phyloP scores from a whole-genome alignment of 2,113 vertebrate genomes.

The Nestor notabilis region DNA sequence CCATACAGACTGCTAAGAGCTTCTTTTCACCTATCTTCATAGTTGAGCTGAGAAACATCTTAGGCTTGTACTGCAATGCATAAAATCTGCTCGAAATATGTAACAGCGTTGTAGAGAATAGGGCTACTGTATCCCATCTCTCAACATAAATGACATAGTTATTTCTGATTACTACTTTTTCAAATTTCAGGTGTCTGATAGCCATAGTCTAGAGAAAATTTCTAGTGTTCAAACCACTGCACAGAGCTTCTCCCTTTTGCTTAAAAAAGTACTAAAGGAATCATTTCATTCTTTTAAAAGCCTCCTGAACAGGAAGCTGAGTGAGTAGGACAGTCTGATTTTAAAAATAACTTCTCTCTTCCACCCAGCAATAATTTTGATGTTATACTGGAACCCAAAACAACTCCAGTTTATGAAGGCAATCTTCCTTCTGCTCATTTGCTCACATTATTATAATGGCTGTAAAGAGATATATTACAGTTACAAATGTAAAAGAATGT shows the following conservation, averaged over 20 bases:
- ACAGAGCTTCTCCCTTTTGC: background rate
- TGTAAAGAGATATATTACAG: background rate
- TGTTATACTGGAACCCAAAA: background rate
- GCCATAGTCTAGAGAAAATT: background rate
- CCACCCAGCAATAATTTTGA: background rate
- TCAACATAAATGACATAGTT: background rate
- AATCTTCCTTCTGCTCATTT: background rate
- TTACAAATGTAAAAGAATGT: background rate
- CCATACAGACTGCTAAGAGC: background rate
- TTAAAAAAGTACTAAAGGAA: background rate
- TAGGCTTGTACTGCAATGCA: background rate
- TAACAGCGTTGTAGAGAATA: background rate
- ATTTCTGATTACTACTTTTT: background rate
- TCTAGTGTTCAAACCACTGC: background rate
- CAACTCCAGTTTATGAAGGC: background rate
- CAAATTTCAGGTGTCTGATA: background rate
- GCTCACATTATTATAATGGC: background rate
- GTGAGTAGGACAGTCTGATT: conserved; percentile 1
- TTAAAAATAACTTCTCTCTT: conserved; percentile 18
- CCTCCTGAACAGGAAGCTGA: background rate
- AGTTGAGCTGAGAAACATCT: background rate
- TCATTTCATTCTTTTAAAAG: background rate
- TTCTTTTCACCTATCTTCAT: background rate
- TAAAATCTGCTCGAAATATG: background rate
- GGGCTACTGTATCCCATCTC: background rate